phyloP scores from a whole-genome alignment of 2,888 invertebrate species.

The Sinhomidia bicolor region DNA sequence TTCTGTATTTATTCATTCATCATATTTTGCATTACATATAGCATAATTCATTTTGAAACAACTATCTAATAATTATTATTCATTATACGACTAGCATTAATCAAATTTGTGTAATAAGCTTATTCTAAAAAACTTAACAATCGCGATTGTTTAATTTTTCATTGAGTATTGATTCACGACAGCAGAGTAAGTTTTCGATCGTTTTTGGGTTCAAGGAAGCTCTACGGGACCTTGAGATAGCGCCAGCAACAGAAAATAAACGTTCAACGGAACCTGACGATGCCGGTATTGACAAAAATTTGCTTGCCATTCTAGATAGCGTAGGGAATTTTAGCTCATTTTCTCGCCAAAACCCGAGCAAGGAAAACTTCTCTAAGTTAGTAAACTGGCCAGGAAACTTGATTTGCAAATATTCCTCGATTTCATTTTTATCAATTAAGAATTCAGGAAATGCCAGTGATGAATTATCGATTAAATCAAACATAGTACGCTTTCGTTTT shows the following conservation, averaged over 20 bases:
- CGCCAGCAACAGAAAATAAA: not conserved
- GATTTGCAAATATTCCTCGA: not conserved
- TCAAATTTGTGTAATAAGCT: too few species aligned
- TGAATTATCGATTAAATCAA: not conserved
- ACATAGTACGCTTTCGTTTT: not conserved
- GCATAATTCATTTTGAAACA: not conserved
- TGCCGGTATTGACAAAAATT: not conserved
- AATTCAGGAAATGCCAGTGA: not conserved
- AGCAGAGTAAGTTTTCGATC: not conserved
- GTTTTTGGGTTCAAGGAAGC: not conserved
- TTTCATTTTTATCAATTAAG: not conserved
- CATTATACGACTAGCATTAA: not conserved
- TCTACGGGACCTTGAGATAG: not conserved
- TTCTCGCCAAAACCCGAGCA: not conserved
- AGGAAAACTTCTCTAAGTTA: not conserved
- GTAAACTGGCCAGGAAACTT: not conserved
- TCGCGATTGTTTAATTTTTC: not conserved
- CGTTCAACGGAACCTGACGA: not conserved
- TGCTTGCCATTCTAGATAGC: not conserved
- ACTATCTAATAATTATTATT: not conserved
- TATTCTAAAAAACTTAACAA: not conserved
- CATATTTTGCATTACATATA: too few species aligned
- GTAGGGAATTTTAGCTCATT: not conserved
- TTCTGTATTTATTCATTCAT: too few species aligned
- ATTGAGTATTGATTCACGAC: not conserved